These are phyloP conservation scores for Erebia aethiops DNA, from an alignment of 2,888 invertebrate species.

Conservation along the genomic window DNA sequence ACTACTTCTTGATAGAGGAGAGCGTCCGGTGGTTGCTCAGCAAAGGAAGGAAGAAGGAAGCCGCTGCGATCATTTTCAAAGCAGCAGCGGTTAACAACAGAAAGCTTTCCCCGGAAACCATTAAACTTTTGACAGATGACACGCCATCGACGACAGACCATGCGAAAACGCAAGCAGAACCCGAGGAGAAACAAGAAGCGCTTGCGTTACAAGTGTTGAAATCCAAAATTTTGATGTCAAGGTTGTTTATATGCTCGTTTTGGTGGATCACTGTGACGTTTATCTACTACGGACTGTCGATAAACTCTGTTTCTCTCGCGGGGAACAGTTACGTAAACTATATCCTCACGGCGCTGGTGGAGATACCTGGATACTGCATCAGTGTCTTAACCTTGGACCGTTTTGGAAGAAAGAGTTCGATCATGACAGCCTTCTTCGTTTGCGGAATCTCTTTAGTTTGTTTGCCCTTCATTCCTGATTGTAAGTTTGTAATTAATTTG, in stretches of 20 bases:
- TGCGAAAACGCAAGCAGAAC: slow-evolving; percentile 10
- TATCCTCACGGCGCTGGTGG: slow-evolving; percentile 85
- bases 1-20: slow-evolving; percentile 85
- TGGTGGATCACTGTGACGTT: slow-evolving; percentile 92
- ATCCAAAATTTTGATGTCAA: slow-evolving; percentile 77
- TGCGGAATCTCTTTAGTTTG: slow-evolving; percentile 82
- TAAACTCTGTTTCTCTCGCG: slow-evolving; percentile 88
- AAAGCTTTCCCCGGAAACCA: slow-evolving; percentile 63
- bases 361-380: slow-evolving; percentile 85
- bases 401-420: slow-evolving; percentile 82
- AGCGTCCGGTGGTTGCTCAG: slow-evolving; percentile 88
- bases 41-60: slow-evolving; percentile 79
- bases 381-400: slow-evolving; percentile 83
- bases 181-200: slow-evolving; percentile 41
- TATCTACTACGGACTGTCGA: slow-evolving; percentile 90
- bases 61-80: slow-evolving; percentile 64
- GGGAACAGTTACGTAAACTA: slow-evolving; percentile 91
- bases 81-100: slow-evolving; percentile 74
- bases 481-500: slow-evolving; percentile 58
- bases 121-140: slow-evolving; percentile 51
- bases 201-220: slow-evolving; percentile 55
- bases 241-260: slow-evolving; percentile 86
- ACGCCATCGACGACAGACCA: slow-evolving; percentile 26
- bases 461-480: slow-evolving; percentile 82
- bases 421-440: slow-evolving; percentile 81